Evolutionary conservation across 2,113 vertebrate genomes (phyloP).

Genomic region (Trogon surrucura): DNA sequence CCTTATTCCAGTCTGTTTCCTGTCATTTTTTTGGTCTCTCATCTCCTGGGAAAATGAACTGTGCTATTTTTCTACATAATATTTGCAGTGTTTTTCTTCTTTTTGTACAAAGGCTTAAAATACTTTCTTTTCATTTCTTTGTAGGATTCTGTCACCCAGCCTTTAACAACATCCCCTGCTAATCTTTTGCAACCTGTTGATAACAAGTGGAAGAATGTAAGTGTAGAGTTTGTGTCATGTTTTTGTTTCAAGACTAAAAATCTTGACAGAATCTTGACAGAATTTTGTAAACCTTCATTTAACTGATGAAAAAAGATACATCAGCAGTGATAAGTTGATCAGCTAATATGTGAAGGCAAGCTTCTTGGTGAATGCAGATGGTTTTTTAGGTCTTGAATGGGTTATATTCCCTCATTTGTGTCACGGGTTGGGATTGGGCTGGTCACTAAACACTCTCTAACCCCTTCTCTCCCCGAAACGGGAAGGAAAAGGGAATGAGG

Average conservation of each 20-base stretch:
- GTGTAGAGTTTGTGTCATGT: neutral
- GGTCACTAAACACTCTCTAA: too few relatives aligned
- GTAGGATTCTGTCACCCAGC: conserved; percentile 43
- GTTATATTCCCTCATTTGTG: neutral
- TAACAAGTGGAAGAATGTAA: conserved; percentile 66
- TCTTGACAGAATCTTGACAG: neutral
- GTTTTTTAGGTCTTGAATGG: neutral
- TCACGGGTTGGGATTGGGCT: too few relatives aligned
- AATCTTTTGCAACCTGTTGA: conserved; percentile 66
- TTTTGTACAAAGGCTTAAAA: neutral
- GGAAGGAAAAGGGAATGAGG: too few relatives aligned
- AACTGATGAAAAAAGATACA: neutral
- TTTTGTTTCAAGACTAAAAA: neutral
- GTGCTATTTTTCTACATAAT: neutral
- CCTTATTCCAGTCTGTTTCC: neutral
- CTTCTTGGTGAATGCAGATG: neutral
- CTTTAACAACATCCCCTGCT: conserved; percentile 16
- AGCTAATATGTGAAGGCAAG: neutral
- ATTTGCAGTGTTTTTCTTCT: neutral
- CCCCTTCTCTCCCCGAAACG: too few relatives aligned
- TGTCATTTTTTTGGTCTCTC: neutral
- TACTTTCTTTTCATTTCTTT: neutral
- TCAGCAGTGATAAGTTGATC: neutral
- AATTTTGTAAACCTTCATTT: neutral
- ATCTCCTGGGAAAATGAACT: neutral